Base-by-base conservation (phyloP, 1,140 invertebrate genomes). In the Caenorhabditis latens region DNA sequence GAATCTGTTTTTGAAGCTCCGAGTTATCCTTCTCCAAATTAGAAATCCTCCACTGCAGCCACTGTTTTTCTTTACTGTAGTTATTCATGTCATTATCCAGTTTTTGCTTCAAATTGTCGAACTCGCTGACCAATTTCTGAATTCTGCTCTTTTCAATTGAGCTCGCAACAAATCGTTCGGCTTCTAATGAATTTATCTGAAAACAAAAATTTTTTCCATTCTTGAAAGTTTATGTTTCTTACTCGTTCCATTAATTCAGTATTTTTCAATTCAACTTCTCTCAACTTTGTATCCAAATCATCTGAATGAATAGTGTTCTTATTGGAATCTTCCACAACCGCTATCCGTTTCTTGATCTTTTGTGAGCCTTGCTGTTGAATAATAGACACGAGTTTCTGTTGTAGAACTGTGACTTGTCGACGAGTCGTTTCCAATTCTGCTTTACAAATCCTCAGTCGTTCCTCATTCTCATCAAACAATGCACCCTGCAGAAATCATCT, bases 381-480 rank as follows among this genome's bases (percentile, higher is more conserved):
- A 19, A 71, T 84, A 46, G 86, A 84, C 8, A 90, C 84, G 14
- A 90, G 57, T 63, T 90, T 90, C 67, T 90, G 87, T 82, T 90
- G 89, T 32, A 90, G 83, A 19, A 90, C 88, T 53, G 88, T 85
- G 11, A 90, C 85, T 55, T 90, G 89, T 19, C 86, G 40, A 43
- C 84, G 32, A 6, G 89, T 90, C 3, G 84, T 90, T 16, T 58
- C 61, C 40, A 90, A 84, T 55, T 90, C 89, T 2, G 50, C 87
- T 86, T 89, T 85, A 32, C 75, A 86, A 13, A 88, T 61, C 55
- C 84, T 88, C 16, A 90, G 84, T 19, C 87, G 43, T 58, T 90
- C 89, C 85, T 90, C 89, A 43, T 67, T 79, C 84, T 90, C 89
- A 85, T 90, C 91, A 24, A 90, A 87, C 24, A 91, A 55, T 40